Percentiles rank a stretch among this genome's conserved stretches.
Evolutionary conservation across 2,113 vertebrate species (phyloP).

Genomic region (Epinephelus moara): DNA sequence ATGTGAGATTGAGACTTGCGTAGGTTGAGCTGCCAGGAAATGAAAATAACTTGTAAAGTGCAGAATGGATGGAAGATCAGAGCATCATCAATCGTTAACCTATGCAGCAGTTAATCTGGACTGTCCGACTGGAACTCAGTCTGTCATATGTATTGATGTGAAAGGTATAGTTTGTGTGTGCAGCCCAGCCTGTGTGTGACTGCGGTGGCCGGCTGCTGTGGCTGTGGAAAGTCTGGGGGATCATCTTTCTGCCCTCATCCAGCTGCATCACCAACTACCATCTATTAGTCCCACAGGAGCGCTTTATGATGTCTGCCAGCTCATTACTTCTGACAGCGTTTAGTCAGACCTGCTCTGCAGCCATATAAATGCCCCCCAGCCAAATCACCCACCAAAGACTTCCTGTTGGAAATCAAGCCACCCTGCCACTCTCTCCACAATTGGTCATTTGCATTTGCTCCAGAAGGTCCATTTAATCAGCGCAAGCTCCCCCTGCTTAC

Average conservation of each 20-base stretch:
- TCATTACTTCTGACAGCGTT: conserved; percentile 88
- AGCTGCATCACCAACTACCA: conserved; percentile 78
- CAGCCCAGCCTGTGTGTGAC: conserved; percentile 29
- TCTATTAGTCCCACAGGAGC: conserved; percentile 84
- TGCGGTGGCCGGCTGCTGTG: conserved; percentile 64
- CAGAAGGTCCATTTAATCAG: conserved; percentile 88
- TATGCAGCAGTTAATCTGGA: conserved; percentile 30
- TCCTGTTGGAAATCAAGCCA: conserved; percentile 79
- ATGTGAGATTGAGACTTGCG: conserved; percentile 1
- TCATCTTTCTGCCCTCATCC: conserved; percentile 80
- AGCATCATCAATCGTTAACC: conserved; percentile 34
- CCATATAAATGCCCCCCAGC: conserved; percentile 81
- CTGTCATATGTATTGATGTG: conserved; percentile 64
- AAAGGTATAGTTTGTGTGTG: conserved; percentile 43
- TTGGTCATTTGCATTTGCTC: conserved; percentile 85
- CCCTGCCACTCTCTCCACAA: conserved; percentile 69
- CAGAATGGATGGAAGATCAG: conserved; percentile 32
- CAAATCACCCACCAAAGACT: conserved; percentile 82
- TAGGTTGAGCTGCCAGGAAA: conserved; percentile 14
- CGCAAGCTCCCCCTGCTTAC: conserved; percentile 73
- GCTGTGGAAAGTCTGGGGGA: conserved; percentile 56
- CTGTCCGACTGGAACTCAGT: conserved; percentile 10
- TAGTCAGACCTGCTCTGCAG: conserved; percentile 86
- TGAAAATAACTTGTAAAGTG: conserved; percentile 23
- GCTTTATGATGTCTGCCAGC: conserved; percentile 86